Evolutionary conservation across 1,140 invertebrate species (phyloP), one percentile per base, ranked within the genome.

Genomic region (Ceratitis capitata): DNA sequence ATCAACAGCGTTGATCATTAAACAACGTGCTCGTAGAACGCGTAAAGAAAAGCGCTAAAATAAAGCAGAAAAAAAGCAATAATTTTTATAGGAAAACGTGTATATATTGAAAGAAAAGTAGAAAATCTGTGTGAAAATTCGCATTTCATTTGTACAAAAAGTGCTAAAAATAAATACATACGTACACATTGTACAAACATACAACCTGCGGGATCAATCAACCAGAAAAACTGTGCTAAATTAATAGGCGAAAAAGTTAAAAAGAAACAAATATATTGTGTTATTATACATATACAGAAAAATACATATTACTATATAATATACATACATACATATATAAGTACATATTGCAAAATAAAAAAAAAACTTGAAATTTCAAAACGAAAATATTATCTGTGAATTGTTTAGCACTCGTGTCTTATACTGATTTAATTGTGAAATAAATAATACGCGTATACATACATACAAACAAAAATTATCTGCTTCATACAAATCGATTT

Each of bases 111-210:
- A 45, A 78, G 3, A 6, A 2, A 23, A 23, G 69, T 78, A 19
- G 26, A 78, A 78, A 78, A 45, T 78, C 23, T n/a, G 39, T 9
- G 42, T 39, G 42, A 45, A 78, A 78, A 78, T 69, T 78, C 39
- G 39, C 14, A 39, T 78, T 78, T 19, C 69, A 61, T 78, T 42
- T 45, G 19, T 78, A 39, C 39, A 78, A 45, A 69, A 14, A 45
- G 69, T 78, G 69, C 69, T 78, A 78, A 78, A 78, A 78, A 78
- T 78, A 78, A 78, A 23, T 42, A n/a, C 6, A 16, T 78, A 45
- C 19, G n/a, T 45, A 78, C 23, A 78, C 19, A 45, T 10, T 23
- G n/a, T 61, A 12, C 26, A 61, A 26, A 61, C 23, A 26, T 61
- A 45, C n/a, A 45, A 78, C 39, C 42, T 45, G 10, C 14, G 39